Base-by-base conservation (phyloP, 2,888 invertebrate genomes). In the Leptopilina syphax region DNA sequence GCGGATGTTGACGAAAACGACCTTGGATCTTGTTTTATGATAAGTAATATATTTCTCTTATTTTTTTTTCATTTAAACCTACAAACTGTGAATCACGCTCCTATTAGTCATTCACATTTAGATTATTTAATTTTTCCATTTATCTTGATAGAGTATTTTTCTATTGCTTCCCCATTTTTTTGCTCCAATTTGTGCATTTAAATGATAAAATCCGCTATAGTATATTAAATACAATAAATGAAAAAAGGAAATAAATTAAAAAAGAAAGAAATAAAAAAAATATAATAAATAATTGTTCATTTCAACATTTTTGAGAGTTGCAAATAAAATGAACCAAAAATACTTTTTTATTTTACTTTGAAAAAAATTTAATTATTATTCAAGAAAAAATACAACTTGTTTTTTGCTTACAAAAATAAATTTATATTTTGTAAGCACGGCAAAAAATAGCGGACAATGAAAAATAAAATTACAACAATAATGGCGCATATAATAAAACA, bases 1-100 rank as follows among this genome's bases (percentile, higher is more conserved):
- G 54, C 24, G 44, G 68, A 68, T 50, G 54, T 54, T 27, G 34
- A 13, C 24, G 10, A 57, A 34, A 34, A 34, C 27, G 57, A 57
- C 73, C 73, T 73, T 73, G 57, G 34, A 57, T n/a, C 18, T 70
- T 73, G 27, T 63, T 73, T 57, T 57, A 73, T n/a, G 34, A 57
- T 57, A n/a, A 57, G 34, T n/a, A 13, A 54, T 9, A 57, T 73
- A 57, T 57, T 70, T 70, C 27, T 54, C 27, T 70, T 70, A 34
- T 63, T 24, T 24, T 63, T 24, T 18, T 10, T 10, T 50, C 9
- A 0, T 50, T 10, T 50, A 9, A 9, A 50, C 9, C 44, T 44
- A 44, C 44, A 50, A 50, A 63, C 24, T 6, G 9, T 63, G 63
- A 63, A 8, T 63, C 18, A 63, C 9, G 2, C 8, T 63, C 24